These are phyloP conservation scores for Brachionus asplanchnoidis DNA, from an alignment of 1,140 invertebrate species.

Conservation along the genomic window DNA sequence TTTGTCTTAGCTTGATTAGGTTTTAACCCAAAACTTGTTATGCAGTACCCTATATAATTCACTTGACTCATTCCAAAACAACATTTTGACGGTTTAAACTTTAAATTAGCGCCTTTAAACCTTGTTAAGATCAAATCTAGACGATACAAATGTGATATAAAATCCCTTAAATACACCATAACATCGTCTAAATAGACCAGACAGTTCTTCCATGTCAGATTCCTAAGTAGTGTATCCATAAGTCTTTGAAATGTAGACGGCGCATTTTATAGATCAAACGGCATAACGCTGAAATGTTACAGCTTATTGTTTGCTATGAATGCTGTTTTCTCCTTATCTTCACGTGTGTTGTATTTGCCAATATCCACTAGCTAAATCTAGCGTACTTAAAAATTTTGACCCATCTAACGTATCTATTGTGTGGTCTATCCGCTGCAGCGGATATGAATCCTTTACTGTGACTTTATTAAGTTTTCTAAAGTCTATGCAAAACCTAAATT, in stretches of 20 bases:
- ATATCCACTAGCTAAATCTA: constrained; percentile 4
- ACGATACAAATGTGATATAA: not conserved
- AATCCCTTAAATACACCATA: not conserved
- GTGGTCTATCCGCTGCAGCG: constrained; percentile 24
- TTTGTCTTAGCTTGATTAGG: constrained; percentile 41
- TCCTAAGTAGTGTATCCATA: constrained; percentile 46
- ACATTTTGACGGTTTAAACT: constrained; percentile 35
- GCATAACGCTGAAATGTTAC: constrained; percentile 40
- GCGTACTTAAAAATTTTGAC: not conserved
- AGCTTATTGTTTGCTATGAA: constrained; percentile 22
- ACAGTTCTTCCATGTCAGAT: constrained; percentile 32
- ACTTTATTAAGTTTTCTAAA: constrained; percentile 23
- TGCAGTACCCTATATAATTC: constrained; percentile 44
- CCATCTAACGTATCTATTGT: not conserved
- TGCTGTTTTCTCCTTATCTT: constrained; percentile 34
- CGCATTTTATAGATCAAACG: constrained; percentile 45
- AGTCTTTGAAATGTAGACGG: constrained; percentile 50
- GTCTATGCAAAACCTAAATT: constrained; percentile 44
- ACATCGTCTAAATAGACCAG: constrained; percentile 35
- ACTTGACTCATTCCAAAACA: constrained; percentile 33
- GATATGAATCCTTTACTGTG: constrained; percentile 15
- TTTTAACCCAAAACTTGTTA: constrained; percentile 44
- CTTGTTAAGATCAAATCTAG: not conserved
- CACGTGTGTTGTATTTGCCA: not conserved
- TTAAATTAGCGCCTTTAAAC: constrained; percentile 43